Evolutionary conservation across 2,888 invertebrate genomes (phyloP).

Genomic region (Ligdia adustata): DNA sequence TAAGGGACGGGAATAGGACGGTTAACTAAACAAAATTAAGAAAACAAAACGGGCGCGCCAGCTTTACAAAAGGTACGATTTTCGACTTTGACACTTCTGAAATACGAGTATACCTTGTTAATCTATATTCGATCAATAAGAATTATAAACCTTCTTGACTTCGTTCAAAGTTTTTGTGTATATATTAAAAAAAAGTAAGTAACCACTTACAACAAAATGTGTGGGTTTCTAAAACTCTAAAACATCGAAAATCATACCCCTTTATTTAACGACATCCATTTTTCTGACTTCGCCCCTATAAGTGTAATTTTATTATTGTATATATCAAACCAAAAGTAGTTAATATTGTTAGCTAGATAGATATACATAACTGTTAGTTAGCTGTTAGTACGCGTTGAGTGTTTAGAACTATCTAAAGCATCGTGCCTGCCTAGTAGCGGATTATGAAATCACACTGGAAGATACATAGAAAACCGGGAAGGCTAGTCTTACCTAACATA

Average conservation of each 20-base stretch:
- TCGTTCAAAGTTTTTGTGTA: too few relatives aligned
- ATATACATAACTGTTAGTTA: slow-evolving; percentile 27
- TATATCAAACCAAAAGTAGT: slow-evolving; percentile 9
- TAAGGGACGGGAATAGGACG: slow-evolving; percentile 60
- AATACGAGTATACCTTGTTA: too few relatives aligned
- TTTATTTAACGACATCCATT: background rate
- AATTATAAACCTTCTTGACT: too few relatives aligned
- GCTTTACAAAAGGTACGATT: slow-evolving; percentile 41
- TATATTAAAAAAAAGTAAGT: too few relatives aligned
- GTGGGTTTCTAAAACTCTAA: too few relatives aligned
- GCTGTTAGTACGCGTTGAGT: slow-evolving; percentile 32
- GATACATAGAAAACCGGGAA: slow-evolving; percentile 12
- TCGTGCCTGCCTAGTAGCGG: slow-evolving; percentile 42
- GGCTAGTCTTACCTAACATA: too few relatives aligned
- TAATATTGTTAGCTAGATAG: slow-evolving; percentile 7
- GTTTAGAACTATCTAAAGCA: slow-evolving; percentile 36
- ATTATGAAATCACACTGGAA: slow-evolving; percentile 33
- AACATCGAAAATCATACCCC: slow-evolving; percentile 18
- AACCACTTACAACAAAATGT: too few relatives aligned
- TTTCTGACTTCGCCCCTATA: slow-evolving; percentile 12
- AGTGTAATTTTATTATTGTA: background rate
- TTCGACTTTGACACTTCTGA: slow-evolving; percentile 5
- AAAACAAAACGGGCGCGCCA: slow-evolving; percentile 58
- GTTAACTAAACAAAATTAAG: slow-evolving; percentile 55
- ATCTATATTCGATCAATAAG: too few relatives aligned